Evolutionary conservation across 2,797 vertebrate genomes (phyloP).

Genomic region (Paratrypauchen microcephalus): DNA sequence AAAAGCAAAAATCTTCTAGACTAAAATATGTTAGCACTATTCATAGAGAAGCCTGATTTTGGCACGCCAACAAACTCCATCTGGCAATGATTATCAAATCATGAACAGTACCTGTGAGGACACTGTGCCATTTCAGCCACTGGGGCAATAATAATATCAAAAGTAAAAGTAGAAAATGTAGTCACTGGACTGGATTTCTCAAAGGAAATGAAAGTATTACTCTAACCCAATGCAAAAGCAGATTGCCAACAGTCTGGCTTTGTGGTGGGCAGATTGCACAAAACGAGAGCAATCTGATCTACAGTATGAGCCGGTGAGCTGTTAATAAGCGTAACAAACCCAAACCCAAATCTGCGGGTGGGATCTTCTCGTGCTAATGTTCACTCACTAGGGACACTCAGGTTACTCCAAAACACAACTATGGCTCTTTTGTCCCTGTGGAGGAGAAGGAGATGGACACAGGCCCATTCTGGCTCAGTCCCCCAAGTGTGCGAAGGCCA

Average conservation of each 20-base stretch:
- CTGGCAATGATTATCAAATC: background rate
- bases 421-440: constrained; percentile 9
- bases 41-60: background rate
- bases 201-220: constrained; percentile 6
- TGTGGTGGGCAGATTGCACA: constrained; percentile 6
- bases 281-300: constrained; percentile 7
- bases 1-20: background rate
- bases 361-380: constrained; percentile 6
- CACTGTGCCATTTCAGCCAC: background rate
- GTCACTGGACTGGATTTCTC: constrained; percentile 9
- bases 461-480: constrained; percentile 4
- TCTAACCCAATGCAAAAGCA: background rate
- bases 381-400: constrained; percentile 5
- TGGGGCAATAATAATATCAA: constrained; percentile 4
- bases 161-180: background rate
- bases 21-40: background rate
- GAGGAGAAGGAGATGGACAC: constrained; percentile 15
- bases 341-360: constrained; percentile 7
- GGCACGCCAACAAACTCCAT: background rate
- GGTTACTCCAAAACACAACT: constrained; percentile 20
- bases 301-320: constrained; percentile 13
- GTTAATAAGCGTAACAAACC: constrained; percentile 13
- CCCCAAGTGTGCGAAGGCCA: constrained; percentile 16
- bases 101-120: constrained; percentile 7
- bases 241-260: constrained; percentile 1